Conservation (phyloP, 2,888 invertebrate genomes). For the Osmoderma eremita region DNA sequence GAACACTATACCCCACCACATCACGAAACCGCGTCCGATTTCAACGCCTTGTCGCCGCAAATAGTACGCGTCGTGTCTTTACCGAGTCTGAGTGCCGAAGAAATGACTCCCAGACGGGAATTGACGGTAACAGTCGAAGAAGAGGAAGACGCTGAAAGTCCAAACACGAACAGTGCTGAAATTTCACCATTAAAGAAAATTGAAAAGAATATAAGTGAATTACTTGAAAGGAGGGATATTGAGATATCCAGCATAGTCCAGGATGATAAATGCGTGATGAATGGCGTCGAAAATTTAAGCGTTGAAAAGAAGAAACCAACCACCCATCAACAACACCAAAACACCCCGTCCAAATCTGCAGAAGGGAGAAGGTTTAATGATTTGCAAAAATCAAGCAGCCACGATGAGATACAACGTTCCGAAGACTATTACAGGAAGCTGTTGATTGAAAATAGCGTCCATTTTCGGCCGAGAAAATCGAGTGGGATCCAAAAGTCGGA, state of each 20-base stretch:
- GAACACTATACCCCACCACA: slow-evolving; percentile 68
- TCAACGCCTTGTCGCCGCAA: slow-evolving; percentile 70
- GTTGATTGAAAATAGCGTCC: slow-evolving; percentile 64
- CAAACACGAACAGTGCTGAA: slow-evolving; percentile 70
- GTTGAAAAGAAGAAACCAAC: slow-evolving; percentile 62
- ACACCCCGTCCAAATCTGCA: slow-evolving; percentile 54
- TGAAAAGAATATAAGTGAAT: slow-evolving; percentile 77
- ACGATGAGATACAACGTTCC: slow-evolving; percentile 69
- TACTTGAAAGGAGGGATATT: slow-evolving; percentile 66
- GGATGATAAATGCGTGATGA: slow-evolving; percentile 58
- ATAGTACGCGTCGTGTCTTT: slow-evolving; percentile 77
- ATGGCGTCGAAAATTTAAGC: slow-evolving; percentile 63
- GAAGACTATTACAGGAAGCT: slow-evolving; percentile 58
- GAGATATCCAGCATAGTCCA: slow-evolving; percentile 56
- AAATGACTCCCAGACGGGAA: slow-evolving; percentile 71
- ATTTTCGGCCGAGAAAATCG: slow-evolving; percentile 62
- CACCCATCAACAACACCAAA: neutral
- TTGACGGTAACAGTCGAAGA: slow-evolving; percentile 78
- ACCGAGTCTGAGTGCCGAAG: slow-evolving; percentile 71
- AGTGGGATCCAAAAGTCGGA: slow-evolving; percentile 80
- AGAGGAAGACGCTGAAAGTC: slow-evolving; percentile 75
- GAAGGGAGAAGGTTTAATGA: slow-evolving; percentile 65
- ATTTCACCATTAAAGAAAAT: slow-evolving; percentile 77
- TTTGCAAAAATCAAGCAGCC: slow-evolving; percentile 72
- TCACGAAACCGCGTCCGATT: slow-evolving; percentile 71